Conservation (phyloP, 1,140 invertebrate species). For the Mactra quadrangularis region DNA sequence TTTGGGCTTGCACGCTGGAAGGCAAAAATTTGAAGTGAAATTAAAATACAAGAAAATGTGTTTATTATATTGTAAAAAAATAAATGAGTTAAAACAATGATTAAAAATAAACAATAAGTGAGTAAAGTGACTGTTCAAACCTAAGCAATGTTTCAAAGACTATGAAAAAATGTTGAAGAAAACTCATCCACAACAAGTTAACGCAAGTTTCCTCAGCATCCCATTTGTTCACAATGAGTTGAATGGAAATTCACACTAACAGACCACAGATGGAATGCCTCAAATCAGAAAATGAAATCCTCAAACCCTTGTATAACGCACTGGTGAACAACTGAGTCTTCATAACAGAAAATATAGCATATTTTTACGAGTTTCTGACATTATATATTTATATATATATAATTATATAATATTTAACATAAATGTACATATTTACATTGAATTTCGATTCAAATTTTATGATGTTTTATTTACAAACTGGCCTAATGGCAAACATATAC, state of each 20-base stretch:
- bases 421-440: constrained; percentile 33
- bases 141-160: constrained; percentile 18
- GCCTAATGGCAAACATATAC: constrained; percentile 17
- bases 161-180: constrained; percentile 27
- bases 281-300: constrained; percentile 41
- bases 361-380: constrained; percentile 24
- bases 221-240: too few species aligned
- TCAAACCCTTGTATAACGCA: constrained; percentile 22
- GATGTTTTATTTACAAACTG: constrained; percentile 30
- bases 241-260: too few species aligned
- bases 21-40: too few species aligned
- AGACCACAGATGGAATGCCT: too few species aligned
- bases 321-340: constrained; percentile 10
- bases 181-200: too few species aligned
- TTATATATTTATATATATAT: too few species aligned
- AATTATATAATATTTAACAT: background rate
- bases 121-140: background rate
- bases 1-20: too few species aligned
- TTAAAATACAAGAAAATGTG: too few species aligned
- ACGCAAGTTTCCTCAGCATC: too few species aligned
- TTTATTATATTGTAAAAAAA: too few species aligned
- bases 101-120: too few species aligned
- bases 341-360: constrained; percentile 41
- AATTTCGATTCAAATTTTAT: background rate
- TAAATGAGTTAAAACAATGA: too few species aligned